Conservation (phyloP, 2,888 invertebrate genomes). For the Parnassius apollo region DNA sequence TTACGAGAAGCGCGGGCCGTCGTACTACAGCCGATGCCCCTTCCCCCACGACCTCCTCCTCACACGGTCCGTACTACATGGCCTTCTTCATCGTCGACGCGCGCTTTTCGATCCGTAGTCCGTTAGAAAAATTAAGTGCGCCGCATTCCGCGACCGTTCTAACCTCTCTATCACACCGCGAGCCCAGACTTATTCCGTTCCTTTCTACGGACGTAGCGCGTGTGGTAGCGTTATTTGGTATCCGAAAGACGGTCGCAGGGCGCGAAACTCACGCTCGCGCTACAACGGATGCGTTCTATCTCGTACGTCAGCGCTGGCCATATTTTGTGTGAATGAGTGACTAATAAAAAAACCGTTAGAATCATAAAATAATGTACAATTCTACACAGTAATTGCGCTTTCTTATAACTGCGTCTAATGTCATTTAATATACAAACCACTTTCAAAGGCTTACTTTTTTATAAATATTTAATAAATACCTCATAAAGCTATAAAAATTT, state of each 20-base stretch:
- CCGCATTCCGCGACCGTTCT: constrained; percentile 72
- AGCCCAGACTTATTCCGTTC: constrained; percentile 32
- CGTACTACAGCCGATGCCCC: constrained; percentile 70
- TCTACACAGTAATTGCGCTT: constrained; percentile 6
- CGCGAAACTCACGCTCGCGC: constrained; percentile 44
- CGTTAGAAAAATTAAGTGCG: constrained; percentile 80
- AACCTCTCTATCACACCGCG: constrained; percentile 57
- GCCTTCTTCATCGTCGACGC: constrained; percentile 57
- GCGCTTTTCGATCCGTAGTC: constrained; percentile 76
- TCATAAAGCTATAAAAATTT: too few relatives aligned
- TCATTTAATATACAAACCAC: neutral
- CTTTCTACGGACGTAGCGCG: constrained; percentile 29
- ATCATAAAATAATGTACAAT: neutral
- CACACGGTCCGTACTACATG: constrained; percentile 64
- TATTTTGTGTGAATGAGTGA: constrained; percentile 19
- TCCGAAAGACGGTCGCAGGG: constrained; percentile 41
- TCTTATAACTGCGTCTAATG: neutral
- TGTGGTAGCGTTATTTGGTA: constrained; percentile 29
- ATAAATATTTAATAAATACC: too few relatives aligned
- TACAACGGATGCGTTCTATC: constrained; percentile 35
- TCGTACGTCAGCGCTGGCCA: constrained; percentile 33
- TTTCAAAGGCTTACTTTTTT: too few relatives aligned
- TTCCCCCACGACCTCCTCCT: constrained; percentile 47
- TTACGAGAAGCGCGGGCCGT: constrained; percentile 78
- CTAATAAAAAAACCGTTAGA: constrained; percentile 16